Evolutionary conservation across 2,888 invertebrate species (phyloP).

Genomic region (Gerosis bhagava): DNA sequence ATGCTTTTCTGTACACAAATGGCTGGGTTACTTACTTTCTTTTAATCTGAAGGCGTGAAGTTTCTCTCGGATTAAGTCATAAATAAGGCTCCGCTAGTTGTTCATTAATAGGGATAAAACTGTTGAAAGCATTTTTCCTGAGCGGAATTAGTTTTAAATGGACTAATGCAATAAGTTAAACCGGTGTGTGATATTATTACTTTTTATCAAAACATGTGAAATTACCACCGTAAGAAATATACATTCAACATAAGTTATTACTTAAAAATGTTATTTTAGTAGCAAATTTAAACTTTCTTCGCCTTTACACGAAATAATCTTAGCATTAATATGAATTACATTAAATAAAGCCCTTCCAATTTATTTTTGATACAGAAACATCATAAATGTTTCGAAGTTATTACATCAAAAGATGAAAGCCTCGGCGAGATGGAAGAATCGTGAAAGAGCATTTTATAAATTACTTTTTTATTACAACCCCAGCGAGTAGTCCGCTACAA

Average conservation of each 20-base stretch:
- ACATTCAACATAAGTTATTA: too few relatives aligned
- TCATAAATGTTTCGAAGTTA: not conserved
- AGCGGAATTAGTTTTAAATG: too few relatives aligned
- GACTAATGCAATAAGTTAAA: too few relatives aligned
- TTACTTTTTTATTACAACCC: conserved; percentile 2
- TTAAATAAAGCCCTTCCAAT: not conserved
- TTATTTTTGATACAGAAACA: conserved; percentile 9
- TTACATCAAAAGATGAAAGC: conserved; percentile 12
- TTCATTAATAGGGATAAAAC: conserved; percentile 20
- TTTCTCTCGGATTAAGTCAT: conserved; percentile 12
- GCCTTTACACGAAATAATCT: too few relatives aligned
- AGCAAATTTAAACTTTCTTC: too few relatives aligned
- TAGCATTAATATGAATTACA: too few relatives aligned
- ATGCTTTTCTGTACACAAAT: not conserved
- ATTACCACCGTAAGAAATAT: too few relatives aligned
- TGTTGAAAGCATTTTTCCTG: not conserved
- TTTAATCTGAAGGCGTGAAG: conserved; percentile 15
- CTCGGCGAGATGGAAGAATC: conserved; percentile 2
- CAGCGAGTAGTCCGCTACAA: not conserved
- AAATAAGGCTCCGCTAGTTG: not conserved
- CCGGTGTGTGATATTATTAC: too few relatives aligned
- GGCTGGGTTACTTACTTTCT: conserved; percentile 10
- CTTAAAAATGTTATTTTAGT: too few relatives aligned
- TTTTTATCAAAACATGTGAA: too few relatives aligned
- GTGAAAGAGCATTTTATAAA: conserved; percentile 14